These are phyloP conservation scores for Tenebrio molitor DNA, from an alignment of 1,140 invertebrate species.

Conservation along the genomic window DNA sequence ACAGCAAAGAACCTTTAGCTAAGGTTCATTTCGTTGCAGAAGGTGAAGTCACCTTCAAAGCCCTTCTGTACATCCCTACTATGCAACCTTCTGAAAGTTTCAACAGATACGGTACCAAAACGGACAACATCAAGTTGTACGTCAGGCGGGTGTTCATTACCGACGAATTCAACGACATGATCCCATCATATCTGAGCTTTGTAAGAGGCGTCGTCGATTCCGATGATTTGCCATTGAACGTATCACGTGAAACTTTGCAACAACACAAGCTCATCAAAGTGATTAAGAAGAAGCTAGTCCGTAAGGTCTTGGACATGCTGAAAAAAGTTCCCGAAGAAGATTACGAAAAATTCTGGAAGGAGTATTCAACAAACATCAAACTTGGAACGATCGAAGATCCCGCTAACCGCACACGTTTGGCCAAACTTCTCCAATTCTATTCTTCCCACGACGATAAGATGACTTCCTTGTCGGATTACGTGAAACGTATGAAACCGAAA, in stretches of 20 bases:
- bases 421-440: conserved; percentile 94
- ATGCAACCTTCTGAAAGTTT: conserved; percentile 93
- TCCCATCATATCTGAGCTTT: conserved; percentile 98
- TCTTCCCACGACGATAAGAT: conserved; percentile 82
- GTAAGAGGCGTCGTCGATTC: conserved; percentile 97
- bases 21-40: conserved; percentile 98
- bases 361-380: conserved; percentile 98
- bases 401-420: conserved; percentile 93
- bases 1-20: conserved; percentile 86
- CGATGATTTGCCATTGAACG: conserved; percentile 99
- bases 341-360: conserved; percentile 98
- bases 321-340: conserved; percentile 96
- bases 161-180: conserved; percentile 99
- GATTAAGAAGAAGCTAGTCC: conserved; percentile 98
- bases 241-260: conserved; percentile 97
- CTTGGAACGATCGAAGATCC: conserved; percentile 98
- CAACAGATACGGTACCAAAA: conserved; percentile 94
- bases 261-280: conserved; percentile 99
- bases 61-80: conserved; percentile 93
- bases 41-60: conserved; percentile 99
- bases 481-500: conserved; percentile 96
- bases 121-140: conserved; percentile 96
- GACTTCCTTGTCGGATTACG: conserved; percentile 91
- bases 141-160: conserved; percentile 99
- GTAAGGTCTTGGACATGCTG: conserved; percentile 98